Base-by-base conservation (phyloP, 2,797 vertebrate species). In the Leuciscus waleckii region DNA sequence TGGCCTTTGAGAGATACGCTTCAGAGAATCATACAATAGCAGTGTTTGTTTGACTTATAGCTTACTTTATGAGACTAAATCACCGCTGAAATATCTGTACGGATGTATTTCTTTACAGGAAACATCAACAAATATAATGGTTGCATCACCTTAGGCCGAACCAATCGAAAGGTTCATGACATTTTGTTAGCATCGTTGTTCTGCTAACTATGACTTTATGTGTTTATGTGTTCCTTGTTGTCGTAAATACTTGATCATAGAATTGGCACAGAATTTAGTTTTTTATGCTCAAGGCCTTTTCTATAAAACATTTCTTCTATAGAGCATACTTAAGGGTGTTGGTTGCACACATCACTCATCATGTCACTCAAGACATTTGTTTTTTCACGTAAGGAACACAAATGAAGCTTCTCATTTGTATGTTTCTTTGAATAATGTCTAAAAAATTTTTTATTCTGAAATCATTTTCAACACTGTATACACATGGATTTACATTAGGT, bases 1-100 rank as follows among this genome's bases (percentile, higher is more conserved):
- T 29, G 43, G 29, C 32, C 39, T 79, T 46, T 41, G 46, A 11
- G 63, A 68, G 82, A 76, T 41, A 29, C 11, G n/a, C n/a, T 77
- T 84, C 17, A 32, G 4, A 58, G 11, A 75, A 51, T 9, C 32
- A 43, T 39, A 41, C 83, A 73, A 73, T 65, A 49, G 56, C 43
- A 80, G 54, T 51, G 67, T 41, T 85, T 61, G 54, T 79, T 85
- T 51, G 43, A 65, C 84, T 80, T 49, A 16, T 63, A 85, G 77
- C 51, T 85, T 73, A 65, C 68, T 71, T 43, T 29, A 39, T 51
- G 39, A 65, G 68, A 85, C 73, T 19, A 51, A 73, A 54, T 74
- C 68, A 16, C 4, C 0, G 11, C 41, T 63, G 32, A 46, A 39
- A 69, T 85, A 39, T 78, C 14, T 16, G 41, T 68, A 65, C 26